Evolutionary conservation across 2,888 invertebrate genomes (phyloP).

Genomic region (Laspeyria flexula): DNA sequence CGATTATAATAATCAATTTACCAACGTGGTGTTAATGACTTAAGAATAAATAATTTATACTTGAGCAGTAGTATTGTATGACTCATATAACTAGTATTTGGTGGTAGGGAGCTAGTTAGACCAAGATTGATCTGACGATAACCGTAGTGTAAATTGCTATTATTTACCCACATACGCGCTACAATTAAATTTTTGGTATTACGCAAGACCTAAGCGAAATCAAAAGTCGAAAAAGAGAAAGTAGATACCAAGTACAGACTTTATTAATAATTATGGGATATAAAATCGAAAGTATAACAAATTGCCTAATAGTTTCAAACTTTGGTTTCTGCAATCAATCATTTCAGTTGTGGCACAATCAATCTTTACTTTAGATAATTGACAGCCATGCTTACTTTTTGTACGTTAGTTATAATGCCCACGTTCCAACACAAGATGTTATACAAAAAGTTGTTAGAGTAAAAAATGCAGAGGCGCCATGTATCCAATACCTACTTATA

Average conservation of each 20-base stretch:
- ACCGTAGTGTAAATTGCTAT: slow-evolving; percentile 37
- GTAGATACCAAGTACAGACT: slow-evolving; percentile 62
- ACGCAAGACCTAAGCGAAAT: slow-evolving; percentile 46
- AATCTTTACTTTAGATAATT: slow-evolving; percentile 26
- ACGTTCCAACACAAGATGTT: slow-evolving; percentile 30
- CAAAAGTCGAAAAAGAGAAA: slow-evolving; percentile 68
- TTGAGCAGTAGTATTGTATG: slow-evolving; percentile 35
- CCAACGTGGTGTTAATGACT: slow-evolving; percentile 25
- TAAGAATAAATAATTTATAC: slow-evolving; percentile 31
- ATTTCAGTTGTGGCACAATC: slow-evolving; percentile 39
- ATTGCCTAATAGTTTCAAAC: slow-evolving; percentile 60
- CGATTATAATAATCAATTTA: slow-evolving; percentile 22
- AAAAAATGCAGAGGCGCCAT: not conserved
- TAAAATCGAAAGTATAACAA: slow-evolving; percentile 72
- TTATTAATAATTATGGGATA: slow-evolving; percentile 65
- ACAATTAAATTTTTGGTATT: slow-evolving; percentile 45
- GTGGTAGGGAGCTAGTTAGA: slow-evolving; percentile 28
- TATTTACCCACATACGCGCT: slow-evolving; percentile 29
- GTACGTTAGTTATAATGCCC: slow-evolving; percentile 19
- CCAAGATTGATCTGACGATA: slow-evolving; percentile 41
- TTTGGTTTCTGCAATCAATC: slow-evolving; percentile 61
- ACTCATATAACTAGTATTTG: slow-evolving; percentile 28
- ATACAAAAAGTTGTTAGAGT: not conserved
- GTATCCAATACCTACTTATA: not conserved
- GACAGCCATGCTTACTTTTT: slow-evolving; percentile 26